A percentile compares a stretch with the other conserved stretches of the same genome.
Evolutionary conservation across 23 tunicate genomes (phyloP).

Genomic region (Botrylloides violaceus): DNA sequence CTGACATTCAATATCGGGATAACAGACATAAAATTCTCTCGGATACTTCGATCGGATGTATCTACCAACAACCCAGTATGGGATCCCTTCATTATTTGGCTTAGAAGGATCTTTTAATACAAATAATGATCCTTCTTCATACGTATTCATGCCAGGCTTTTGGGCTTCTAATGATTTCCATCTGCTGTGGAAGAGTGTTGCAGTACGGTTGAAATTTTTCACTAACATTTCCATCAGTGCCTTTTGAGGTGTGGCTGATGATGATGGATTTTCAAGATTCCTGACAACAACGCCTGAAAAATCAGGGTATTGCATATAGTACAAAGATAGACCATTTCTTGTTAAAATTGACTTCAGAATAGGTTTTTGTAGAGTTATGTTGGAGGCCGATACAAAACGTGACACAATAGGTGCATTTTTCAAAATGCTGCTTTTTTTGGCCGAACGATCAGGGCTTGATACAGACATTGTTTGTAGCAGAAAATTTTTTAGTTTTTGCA

Average conservation of each 20-base stretch:
- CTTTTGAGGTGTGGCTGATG: not conserved
- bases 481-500: not conserved
- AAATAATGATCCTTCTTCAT: not conserved
- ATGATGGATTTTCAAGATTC: not conserved
- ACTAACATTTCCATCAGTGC: not conserved
- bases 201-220: not conserved
- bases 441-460: not conserved
- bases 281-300: not conserved
- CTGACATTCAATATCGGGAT: conserved; percentile 6
- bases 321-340: not conserved
- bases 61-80: conserved; percentile 12
- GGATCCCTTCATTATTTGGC: not conserved
- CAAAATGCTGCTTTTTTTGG: not conserved
- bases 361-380: not conserved
- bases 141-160: not conserved
- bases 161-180: not conserved
- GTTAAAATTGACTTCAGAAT: not conserved
- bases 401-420: not conserved
- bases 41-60: not conserved
- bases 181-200: not conserved
- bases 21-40: conserved; percentile 13
- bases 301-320: not conserved
- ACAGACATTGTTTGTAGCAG: not conserved
- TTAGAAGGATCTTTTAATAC: not conserved
- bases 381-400: not conserved